Percentiles rank a stretch among this genome's conserved stretches.
Conservation (phyloP, 1,140 invertebrate species). For the Oscheius sp. region DNA sequence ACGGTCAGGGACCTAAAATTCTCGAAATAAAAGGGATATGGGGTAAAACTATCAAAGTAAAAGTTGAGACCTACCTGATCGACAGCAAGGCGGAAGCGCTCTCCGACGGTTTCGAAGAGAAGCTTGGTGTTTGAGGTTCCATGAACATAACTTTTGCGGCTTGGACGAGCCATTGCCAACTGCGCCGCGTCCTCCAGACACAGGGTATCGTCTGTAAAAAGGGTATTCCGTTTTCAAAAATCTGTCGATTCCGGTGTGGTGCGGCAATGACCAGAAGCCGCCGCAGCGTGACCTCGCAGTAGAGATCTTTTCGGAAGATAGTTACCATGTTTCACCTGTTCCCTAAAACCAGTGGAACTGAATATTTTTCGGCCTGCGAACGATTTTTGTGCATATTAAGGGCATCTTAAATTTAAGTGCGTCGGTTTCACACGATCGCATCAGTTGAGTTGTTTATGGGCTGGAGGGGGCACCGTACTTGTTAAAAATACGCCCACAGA, state of each 20-base stretch:
- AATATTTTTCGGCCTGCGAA: too few relatives aligned
- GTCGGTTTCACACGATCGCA: too few relatives aligned
- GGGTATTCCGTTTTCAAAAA: neutral
- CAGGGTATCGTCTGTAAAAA: conserved; percentile 24
- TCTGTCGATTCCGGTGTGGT: too few relatives aligned
- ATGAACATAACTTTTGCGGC: conserved; percentile 53
- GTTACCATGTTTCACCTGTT: neutral
- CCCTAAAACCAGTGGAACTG: too few relatives aligned
- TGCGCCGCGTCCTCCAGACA: conserved; percentile 31
- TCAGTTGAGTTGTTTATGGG: too few relatives aligned
- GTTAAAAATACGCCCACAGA: too few relatives aligned
- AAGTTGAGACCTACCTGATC: conserved; percentile 35
- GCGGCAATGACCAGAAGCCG: neutral
- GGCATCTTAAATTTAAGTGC: too few relatives aligned
- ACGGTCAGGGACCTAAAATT: conserved; percentile 47
- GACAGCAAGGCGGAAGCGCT: conserved; percentile 48
- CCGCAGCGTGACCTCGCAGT: neutral
- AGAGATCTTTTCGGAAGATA: neutral
- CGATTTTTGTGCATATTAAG: too few relatives aligned
- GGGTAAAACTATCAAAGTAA: neutral
- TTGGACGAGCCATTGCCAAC: conserved; percentile 24
- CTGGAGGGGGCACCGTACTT: too few relatives aligned
- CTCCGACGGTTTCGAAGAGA: conserved; percentile 54
- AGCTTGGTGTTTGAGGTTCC: conserved; percentile 48
- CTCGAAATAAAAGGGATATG: neutral